phyloP scores from a whole-genome alignment of 2,888 invertebrate genomes.

The Synergus laeviventris region DNA sequence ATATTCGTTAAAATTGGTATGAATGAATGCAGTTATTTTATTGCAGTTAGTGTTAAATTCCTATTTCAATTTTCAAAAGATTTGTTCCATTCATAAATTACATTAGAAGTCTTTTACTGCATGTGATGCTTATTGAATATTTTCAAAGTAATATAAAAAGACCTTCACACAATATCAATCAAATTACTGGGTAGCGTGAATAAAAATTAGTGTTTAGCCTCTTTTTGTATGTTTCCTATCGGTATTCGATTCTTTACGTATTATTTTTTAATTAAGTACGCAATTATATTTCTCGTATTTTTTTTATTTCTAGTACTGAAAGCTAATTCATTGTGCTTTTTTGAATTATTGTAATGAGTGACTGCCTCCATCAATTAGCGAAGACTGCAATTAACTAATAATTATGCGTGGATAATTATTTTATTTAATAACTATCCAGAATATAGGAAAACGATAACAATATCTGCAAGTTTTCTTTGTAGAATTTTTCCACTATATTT shows the following conservation, averaged over 20 bases:
- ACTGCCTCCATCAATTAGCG: background rate
- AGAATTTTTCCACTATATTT: background rate
- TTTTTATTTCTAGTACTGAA: background rate
- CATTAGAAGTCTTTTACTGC: conserved; percentile 5
- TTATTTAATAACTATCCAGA: background rate
- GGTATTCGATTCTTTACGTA: background rate
- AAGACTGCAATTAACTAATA: background rate
- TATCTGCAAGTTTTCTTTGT: background rate
- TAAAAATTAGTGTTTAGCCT: conserved; percentile 31
- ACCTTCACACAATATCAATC: conserved; percentile 31
- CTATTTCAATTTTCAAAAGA: background rate
- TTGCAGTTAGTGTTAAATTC: background rate
- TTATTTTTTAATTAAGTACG: background rate
- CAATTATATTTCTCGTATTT: background rate
- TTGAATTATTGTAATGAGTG: background rate
- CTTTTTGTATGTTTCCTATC: background rate
- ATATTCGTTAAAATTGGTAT: background rate
- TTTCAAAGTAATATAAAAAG: conserved; percentile 1
- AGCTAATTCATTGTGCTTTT: conserved; percentile 13
- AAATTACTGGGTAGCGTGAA: conserved; percentile 39
- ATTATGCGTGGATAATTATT: background rate
- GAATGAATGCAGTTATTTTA: background rate
- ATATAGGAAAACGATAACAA: background rate
- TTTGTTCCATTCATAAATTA: background rate
- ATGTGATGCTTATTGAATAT: conserved; percentile 22